Evolutionary conservation across 2,797 vertebrate genomes (phyloP).

Genomic region (Neolamprologus multifasciatus): DNA sequence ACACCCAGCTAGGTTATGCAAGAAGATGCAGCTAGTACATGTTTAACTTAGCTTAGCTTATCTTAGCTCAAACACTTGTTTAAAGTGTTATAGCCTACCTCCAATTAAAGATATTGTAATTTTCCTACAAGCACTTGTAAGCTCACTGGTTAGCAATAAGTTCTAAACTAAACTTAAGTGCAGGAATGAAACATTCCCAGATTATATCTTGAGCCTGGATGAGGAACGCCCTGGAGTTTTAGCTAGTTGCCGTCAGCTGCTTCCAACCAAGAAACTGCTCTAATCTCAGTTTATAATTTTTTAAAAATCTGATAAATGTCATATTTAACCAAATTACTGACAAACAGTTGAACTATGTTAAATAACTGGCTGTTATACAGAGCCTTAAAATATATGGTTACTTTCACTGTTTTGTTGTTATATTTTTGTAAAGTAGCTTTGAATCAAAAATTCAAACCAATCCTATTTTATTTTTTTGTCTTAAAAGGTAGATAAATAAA

Average conservation of each 20-base stretch:
- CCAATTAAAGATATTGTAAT: neutral
- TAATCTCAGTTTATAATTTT: neutral
- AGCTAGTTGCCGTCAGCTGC: neutral
- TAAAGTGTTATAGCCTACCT: neutral
- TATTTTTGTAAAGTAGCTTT: neutral
- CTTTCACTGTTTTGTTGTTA: neutral
- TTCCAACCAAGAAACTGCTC: neutral
- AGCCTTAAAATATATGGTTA: neutral
- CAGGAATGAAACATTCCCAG: neutral
- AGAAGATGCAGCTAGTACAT: neutral
- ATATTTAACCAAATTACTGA: neutral
- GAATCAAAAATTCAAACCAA: neutral
- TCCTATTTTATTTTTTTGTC: neutral
- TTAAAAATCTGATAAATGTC: rapidly evolving
- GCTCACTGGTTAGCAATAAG: neutral
- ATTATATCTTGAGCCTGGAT: neutral
- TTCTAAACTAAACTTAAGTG: neutral
- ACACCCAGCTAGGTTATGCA: neutral
- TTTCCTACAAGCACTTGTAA: neutral
- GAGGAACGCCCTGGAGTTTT: neutral
- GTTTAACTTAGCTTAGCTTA: neutral
- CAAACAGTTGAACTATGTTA: neutral
- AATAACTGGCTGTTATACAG: neutral
- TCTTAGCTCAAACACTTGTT: neutral
- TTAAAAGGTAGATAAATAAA: neutral